Evolutionary conservation across 2,888 invertebrate genomes (phyloP).

Genomic region (Sussaba pulchella): DNA sequence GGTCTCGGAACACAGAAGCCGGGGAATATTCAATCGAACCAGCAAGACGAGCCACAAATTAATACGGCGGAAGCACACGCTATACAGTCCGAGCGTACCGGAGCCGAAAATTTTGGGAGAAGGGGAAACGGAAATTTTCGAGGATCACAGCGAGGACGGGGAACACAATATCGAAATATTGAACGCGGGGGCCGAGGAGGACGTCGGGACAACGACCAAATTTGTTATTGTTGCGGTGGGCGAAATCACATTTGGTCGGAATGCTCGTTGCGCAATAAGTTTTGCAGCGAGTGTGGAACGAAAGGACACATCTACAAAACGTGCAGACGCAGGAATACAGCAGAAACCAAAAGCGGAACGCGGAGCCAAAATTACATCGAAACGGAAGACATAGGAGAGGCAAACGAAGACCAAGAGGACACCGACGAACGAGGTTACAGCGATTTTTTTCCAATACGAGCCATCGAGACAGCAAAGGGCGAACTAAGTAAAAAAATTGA

Average conservation of each 20-base stretch:
- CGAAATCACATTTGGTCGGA: slow-evolving; percentile 14
- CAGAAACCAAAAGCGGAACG: not conserved
- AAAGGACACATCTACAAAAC: slow-evolving; percentile 45
- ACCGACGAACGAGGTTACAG: slow-evolving; percentile 13
- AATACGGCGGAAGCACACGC: not conserved
- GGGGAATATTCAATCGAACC: slow-evolving; percentile 3
- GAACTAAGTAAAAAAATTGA: slow-evolving; percentile 29
- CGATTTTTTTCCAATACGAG: slow-evolving; percentile 20
- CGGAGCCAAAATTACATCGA: slow-evolving; percentile 32
- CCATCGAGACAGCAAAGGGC: not conserved
- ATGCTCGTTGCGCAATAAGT: slow-evolving; percentile 30
- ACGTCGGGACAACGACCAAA: not conserved
- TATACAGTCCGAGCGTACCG: not conserved
- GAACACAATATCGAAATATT: not conserved
- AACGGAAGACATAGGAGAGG: not conserved
- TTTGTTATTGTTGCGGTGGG: slow-evolving; percentile 39
- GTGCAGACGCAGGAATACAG: slow-evolving; percentile 18
- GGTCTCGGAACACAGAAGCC: not conserved
- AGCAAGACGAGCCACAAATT: not conserved
- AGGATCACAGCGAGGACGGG: not conserved
- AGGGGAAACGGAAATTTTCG: not conserved
- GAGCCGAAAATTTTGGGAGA: not conserved
- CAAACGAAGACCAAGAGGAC: slow-evolving; percentile 5
- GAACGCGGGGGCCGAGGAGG: not conserved
- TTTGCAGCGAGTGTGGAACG: slow-evolving; percentile 40